Conservation (phyloP, 2,797 vertebrate genomes). For the Selene dorsalis region DNA sequence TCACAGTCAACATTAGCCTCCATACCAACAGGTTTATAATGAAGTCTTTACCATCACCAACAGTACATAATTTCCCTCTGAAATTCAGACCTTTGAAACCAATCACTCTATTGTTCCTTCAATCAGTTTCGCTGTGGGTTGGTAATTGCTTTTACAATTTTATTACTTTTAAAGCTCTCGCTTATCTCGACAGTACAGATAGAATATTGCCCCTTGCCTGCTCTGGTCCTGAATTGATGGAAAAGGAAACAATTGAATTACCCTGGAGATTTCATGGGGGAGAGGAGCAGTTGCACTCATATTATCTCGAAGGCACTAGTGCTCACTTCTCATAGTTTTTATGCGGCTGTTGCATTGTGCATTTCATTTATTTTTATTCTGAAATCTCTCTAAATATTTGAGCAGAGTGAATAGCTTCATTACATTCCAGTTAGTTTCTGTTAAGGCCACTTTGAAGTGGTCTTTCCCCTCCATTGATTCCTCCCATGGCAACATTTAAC, state of each 20-base stretch:
- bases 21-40: conserved; percentile 52
- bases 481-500: conserved; percentile 31
- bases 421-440: conserved; percentile 41
- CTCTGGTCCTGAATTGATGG: conserved; percentile 78
- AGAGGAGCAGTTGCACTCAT: conserved; percentile 63
- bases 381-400: conserved; percentile 55
- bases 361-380: conserved; percentile 62
- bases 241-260: conserved; percentile 82
- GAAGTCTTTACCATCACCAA: conserved; percentile 67
- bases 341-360: conserved; percentile 39
- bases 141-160: conserved; percentile 84
- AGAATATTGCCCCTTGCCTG: conserved; percentile 78
- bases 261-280: conserved; percentile 72
- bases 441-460: conserved; percentile 33
- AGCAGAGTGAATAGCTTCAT: conserved; percentile 50
- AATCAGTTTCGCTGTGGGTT: conserved; percentile 72
- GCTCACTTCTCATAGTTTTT: conserved; percentile 56
- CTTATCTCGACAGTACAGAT: conserved; percentile 80
- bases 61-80: conserved; percentile 61
- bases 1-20: conserved; percentile 35
- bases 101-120: conserved; percentile 77
- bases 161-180: conserved; percentile 83
- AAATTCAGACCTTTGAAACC: conserved; percentile 73
- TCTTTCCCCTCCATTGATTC: conserved; percentile 15
- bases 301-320: conserved; percentile 67